phyloP scores from a whole-genome alignment of 1,140 invertebrate genomes.

The Zophobas morio region DNA sequence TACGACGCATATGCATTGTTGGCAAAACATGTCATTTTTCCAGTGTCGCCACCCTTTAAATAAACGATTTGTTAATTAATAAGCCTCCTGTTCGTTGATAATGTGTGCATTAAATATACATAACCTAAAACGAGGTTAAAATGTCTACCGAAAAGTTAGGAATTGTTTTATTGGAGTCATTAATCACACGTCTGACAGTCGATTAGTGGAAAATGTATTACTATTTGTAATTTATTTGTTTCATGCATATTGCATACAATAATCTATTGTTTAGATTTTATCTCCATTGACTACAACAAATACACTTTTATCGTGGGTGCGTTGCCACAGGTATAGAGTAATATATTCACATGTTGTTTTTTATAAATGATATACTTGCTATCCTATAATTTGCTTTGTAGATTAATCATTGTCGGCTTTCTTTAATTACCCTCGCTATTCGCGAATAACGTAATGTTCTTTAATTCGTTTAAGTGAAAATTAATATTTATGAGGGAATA shows the following conservation, averaged over 20 bases:
- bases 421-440: slow-evolving; percentile 35
- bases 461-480: slow-evolving; percentile 30
- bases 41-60: slow-evolving; percentile 40
- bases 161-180: slow-evolving; percentile 51
- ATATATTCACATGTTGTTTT: slow-evolving; percentile 14
- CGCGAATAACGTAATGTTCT: slow-evolving; percentile 19
- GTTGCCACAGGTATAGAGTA: not conserved
- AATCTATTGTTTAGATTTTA: slow-evolving; percentile 51
- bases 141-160: slow-evolving; percentile 20
- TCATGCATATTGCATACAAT: slow-evolving; percentile 54
- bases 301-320: slow-evolving; percentile 23
- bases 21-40: slow-evolving; percentile 41
- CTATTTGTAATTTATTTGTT: slow-evolving; percentile 56
- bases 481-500: slow-evolving; percentile 19
- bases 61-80: slow-evolving; percentile 23
- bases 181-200: slow-evolving; percentile 51
- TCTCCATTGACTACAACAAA: slow-evolving; percentile 39
- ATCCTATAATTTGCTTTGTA: slow-evolving; percentile 5
- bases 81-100: not conserved
- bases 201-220: slow-evolving; percentile 56
- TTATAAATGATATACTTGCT: slow-evolving; percentile 22
- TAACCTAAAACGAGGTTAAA: not conserved
- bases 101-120: not conserved
- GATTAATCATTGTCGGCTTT: slow-evolving; percentile 26
- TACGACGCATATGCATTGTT: slow-evolving; percentile 16